Evolutionary conservation across 2,113 vertebrate species (phyloP), one percentile per base, ranked within the genome.

Genomic region (Esox niger): DNA sequence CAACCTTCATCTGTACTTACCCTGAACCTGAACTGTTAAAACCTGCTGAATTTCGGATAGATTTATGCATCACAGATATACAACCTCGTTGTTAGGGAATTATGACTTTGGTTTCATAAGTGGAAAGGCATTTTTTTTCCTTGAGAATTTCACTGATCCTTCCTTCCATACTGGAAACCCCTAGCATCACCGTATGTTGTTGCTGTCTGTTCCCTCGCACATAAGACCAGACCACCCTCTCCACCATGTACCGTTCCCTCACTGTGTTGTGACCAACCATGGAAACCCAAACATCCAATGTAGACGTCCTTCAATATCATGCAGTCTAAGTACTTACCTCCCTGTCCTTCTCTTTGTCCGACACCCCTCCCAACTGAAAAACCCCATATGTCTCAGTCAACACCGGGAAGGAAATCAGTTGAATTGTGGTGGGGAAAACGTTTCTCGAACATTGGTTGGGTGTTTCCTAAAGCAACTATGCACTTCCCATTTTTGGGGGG

Each of bases 121-220:
- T 52, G 71, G 62, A 79, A 80, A 78, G 57, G 71, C 7, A 71
- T 81, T 55, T 33, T 78, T 77, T 70, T 75, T 70, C 82, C 79
- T 82, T 31, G 81, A 83, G 84, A 87, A 88, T 87, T 84, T 83
- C 75, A 69, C 82, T 56, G 85, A 80, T 89, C 87, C 87, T 90
- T 89, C 89, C 89, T 91, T 89, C 87, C 84, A 83, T 83, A 78
- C 76, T 74, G 79, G 86, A 80, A 31, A 70, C 79, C 46, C 55
- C 70, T 77, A 79, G 79, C 74, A 75, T 84, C 77, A 76, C 80
- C 77, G 70, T 85, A 73, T 87, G 82, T 88, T 84, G 71, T 80
- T 64, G 30, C 30, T 75, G 68, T 79, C 67, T 88, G 83, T 84
- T 73, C 75, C 80, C 64, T 80, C 68, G 55, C 75, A 71, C 80